Base-by-base conservation (phyloP, 1,140 invertebrate species). In the Temnothorax curvispinosus region DNA sequence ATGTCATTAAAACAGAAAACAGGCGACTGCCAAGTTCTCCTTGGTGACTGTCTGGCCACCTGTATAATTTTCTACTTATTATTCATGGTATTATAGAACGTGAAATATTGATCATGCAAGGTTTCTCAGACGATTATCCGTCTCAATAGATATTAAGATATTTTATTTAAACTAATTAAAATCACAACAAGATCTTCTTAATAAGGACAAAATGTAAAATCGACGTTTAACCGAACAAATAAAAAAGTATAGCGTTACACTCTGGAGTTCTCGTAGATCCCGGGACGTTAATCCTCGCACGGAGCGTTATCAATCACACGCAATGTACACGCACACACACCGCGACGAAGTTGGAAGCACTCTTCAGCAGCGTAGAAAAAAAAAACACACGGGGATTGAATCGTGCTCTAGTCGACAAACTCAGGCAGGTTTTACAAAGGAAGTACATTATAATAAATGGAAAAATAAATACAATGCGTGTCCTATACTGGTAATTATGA, bases 381-480 rank as follows among this genome's bases (percentile, higher is more conserved):
- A 21, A 18, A 18, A 74, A 27, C 27, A 27, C 27, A 27, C 41
- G 15, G 41, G 44, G 27, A 60, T 41, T 54, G 27, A 47, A 60
- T 77, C 21, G 52, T 69, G 27, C 21, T 69, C 21, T 69, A 35
- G 38, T 58, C 64, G 85, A 52, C 44, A 71, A 67, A 60, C 62
- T 65, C 47, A 86, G 80, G 80, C 84, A 82, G 87, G 88, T 86
- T 91, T 93, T 91, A 92, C 89, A 93, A 92, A 92, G 89, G 87
- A 91, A 91, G 86, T 91, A 91, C 87, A 91, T 92, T 92, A 92
- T 89, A 94, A 93, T 92, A 90, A 93, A 92, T 93, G 93, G 85
- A 93, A 93, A 93, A 95, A 94, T 94, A 94, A 94, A 94, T 94
- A 95, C 92, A 93, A 94, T 92, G 93, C 92, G 93, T 93, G 90